These are phyloP conservation scores for Gortyna flavago DNA, from an alignment of 2,888 invertebrate genomes.

Conservation along the genomic window DNA sequence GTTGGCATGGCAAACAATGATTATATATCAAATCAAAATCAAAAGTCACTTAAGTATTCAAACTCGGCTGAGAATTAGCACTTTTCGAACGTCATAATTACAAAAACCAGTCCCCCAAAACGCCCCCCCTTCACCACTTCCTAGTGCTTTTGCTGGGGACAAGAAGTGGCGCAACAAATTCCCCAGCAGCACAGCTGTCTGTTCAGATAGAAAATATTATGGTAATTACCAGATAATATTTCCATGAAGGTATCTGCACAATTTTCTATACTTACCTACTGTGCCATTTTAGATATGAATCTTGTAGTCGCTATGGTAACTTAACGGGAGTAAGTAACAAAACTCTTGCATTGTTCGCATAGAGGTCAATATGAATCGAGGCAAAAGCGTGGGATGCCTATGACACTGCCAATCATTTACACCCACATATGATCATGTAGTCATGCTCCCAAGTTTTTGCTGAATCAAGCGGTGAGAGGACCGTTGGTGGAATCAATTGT, in stretches of 20 bases:
- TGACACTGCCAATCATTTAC: conserved; percentile 74
- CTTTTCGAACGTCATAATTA: too few relatives aligned
- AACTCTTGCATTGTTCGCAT: conserved; percentile 70
- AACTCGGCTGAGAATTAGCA: too few relatives aligned
- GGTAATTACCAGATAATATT: background rate
- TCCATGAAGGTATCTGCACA: background rate
- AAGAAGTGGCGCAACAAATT: too few relatives aligned
- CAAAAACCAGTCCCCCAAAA: too few relatives aligned
- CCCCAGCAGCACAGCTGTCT: too few relatives aligned
- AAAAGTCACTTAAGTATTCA: too few relatives aligned
- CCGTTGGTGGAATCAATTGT: conserved; percentile 66
- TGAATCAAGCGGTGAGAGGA: conserved; percentile 63
- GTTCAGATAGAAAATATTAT: too few relatives aligned
- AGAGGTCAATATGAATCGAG: conserved; percentile 75
- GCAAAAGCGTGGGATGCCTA: conserved; percentile 82
- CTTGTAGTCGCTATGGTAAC: conserved; percentile 38
- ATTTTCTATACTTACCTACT: conserved; percentile 4
- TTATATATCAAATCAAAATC: too few relatives aligned
- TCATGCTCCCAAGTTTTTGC: conserved; percentile 67
- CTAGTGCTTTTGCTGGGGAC: too few relatives aligned
- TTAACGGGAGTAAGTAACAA: conserved; percentile 58
- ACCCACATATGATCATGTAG: conserved; percentile 59
- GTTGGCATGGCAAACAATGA: background rate
- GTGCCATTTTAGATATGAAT: conserved; percentile 37
- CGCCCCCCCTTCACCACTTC: too few relatives aligned